A percentile compares a stretch with the other conserved stretches of the same genome.
These are phyloP conservation scores for Drosophila meridionalis DNA, from an alignment of 2,888 invertebrate species.

Conservation along the genomic window DNA sequence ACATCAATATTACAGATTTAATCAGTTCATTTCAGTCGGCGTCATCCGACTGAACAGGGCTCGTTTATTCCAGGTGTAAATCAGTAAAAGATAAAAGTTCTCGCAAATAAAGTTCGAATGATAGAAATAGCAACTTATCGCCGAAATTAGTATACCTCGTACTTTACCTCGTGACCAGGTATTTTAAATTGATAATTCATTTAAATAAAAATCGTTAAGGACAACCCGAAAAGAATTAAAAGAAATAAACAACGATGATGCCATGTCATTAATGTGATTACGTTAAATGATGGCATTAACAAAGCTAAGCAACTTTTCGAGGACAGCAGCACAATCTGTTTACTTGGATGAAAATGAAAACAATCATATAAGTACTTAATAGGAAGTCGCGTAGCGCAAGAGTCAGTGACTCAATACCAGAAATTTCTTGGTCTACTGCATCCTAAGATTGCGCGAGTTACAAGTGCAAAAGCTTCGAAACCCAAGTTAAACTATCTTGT, in stretches of 20 bases:
- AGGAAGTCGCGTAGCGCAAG: constrained; percentile 36
- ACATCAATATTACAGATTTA: no score
- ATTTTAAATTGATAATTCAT: no score
- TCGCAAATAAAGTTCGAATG: no score
- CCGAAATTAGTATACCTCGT: no score
- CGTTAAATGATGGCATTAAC: constrained; percentile 1
- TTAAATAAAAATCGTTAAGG: background rate
- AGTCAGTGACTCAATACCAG: constrained; percentile 77
- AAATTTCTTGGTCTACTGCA: constrained; percentile 67
- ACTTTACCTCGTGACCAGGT: no score
- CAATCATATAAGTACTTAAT: constrained; percentile 16
- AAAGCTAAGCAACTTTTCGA: background rate
- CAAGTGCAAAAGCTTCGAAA: constrained; percentile 59
- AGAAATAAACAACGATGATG: background rate
- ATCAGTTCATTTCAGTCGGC: no score
- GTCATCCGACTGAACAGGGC: no score
- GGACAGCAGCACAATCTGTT: background rate
- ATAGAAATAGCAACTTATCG: background rate
- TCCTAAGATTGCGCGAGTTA: constrained; percentile 50
- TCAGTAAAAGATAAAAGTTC: no score
- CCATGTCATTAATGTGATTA: background rate
- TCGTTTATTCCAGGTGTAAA: no score
- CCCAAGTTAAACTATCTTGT: constrained; percentile 42
- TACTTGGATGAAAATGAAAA: constrained; percentile 4
- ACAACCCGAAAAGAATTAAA: background rate